Evolutionary conservation across 2,888 invertebrate genomes (phyloP), one percentile per base, ranked within the genome.

Genomic region (Tricholauxania praeusta): DNA sequence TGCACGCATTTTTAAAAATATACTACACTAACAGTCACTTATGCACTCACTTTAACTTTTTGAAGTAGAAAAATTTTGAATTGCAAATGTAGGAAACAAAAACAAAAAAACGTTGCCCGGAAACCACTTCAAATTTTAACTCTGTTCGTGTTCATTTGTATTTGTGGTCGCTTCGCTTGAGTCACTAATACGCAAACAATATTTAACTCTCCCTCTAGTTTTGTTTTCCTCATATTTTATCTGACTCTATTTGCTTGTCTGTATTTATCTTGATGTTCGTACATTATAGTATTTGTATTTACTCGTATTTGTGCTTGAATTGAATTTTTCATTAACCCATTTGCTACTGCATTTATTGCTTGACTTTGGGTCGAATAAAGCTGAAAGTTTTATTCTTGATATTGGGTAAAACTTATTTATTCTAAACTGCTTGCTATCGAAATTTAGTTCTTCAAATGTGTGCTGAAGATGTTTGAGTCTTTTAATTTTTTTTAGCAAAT

Each of bases 181-280:
- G 57, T 68, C 57, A 68, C 57, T 68, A 49, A 49, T 60, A 70
- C 62, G 70, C 22, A 60, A 60, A 62, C 53, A 62, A 62, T 52
- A 32, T 62, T 62, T 51, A 19, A 70, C 52, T 55, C 17, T 0
- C 57, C 28, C 28, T 32, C 32, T 60, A 22, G 12, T 22, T 60
- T 28, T 12, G 19, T 28, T 28, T 14, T 22, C 6, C 22, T 60
- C 15, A 60, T 60, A 32, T 28, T 60, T 60, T 60, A 32, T 60
- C 32, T 60, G 59, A 12, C 22, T 28, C 28, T 60, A 60, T 60
- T 60, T 60, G 22, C 7, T 12, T 39, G 39, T 39, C 39, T 39
- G 39, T 39, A 39, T 39, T 39, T 39, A 39, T 39, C 39, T 39
- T 39, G 39, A 39, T 39, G 39, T 39, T 39, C 39, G 39, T 39